Conservation (phyloP, 2,113 vertebrate genomes). For the Zapus hudsonius region DNA sequence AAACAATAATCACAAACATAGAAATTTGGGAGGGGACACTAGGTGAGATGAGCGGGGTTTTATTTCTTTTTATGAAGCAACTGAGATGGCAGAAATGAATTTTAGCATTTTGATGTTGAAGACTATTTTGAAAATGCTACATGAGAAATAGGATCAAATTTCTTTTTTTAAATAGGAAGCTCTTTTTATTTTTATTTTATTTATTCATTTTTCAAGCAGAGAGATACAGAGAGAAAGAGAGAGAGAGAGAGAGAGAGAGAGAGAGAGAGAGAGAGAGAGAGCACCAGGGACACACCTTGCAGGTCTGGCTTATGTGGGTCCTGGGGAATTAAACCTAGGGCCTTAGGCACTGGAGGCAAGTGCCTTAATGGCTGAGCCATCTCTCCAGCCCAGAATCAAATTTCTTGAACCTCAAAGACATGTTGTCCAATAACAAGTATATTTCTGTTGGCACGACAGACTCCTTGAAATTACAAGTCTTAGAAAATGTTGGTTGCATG, state of each 20-base stretch:
- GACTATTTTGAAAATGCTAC: not conserved
- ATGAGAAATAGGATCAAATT: not conserved
- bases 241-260: too few relatives aligned
- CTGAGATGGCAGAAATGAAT: not conserved
- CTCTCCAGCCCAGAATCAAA: too few relatives aligned
- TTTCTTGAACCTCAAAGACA: not conserved
- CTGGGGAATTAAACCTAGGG: too few relatives aligned
- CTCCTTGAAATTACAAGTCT: not conserved
- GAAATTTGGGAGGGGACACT: not conserved
- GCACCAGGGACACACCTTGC: too few relatives aligned
- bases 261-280: too few relatives aligned
- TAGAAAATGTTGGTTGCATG: not conserved
- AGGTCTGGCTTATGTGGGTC: too few relatives aligned
- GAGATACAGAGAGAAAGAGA: too few relatives aligned
- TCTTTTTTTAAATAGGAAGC: too few relatives aligned
- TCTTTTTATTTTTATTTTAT: too few relatives aligned
- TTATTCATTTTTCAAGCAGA: too few relatives aligned
- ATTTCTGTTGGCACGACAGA: not conserved
- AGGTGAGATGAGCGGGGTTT: not conserved
- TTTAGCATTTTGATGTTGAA: not conserved
- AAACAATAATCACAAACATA: not conserved
- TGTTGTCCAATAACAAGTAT: not conserved
- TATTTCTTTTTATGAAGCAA: not conserved
- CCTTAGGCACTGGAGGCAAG: too few relatives aligned
- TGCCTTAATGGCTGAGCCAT: too few relatives aligned